These are phyloP conservation scores for Zophobas morio DNA, from an alignment of 1,140 invertebrate genomes.

Conservation along the genomic window DNA sequence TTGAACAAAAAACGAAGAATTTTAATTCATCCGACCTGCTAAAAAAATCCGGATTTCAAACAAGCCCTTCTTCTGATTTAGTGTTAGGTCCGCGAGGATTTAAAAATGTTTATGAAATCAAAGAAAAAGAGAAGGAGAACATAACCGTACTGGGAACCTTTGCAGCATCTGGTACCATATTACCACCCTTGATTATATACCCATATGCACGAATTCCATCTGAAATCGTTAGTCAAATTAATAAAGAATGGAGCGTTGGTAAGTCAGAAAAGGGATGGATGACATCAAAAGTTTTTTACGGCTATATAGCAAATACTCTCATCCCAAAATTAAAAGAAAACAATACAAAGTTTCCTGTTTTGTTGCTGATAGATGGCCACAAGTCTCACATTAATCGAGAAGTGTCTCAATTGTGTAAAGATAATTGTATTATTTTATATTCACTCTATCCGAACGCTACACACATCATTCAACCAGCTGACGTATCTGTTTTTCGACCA, in stretches of 20 bases:
- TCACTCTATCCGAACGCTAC: constrained; percentile 67
- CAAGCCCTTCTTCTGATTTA: constrained; percentile 59
- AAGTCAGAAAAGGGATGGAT: constrained; percentile 43
- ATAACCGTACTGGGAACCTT: constrained; percentile 62
- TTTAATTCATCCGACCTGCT: no score
- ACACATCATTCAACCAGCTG: constrained; percentile 67
- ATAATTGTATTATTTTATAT: constrained; percentile 66
- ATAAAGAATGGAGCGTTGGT: constrained; percentile 54
- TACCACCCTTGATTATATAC: neutral
- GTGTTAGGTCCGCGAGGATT: constrained; percentile 59
- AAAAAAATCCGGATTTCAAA: constrained; percentile 58
- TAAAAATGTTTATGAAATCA: constrained; percentile 60
- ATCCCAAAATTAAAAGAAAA: constrained; percentile 56
- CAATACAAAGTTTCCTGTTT: constrained; percentile 59
- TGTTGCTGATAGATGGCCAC: constrained; percentile 68
- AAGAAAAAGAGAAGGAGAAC: constrained; percentile 60
- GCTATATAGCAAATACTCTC: neutral
- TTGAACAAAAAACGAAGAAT: no score
- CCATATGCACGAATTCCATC: neutral
- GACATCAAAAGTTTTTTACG: constrained; percentile 10
- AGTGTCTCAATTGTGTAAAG: constrained; percentile 64
- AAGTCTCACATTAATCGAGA: constrained; percentile 65
- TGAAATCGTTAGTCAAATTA: neutral
- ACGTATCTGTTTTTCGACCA: constrained; percentile 65
- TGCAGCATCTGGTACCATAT: constrained; percentile 46